A percentile compares a stretch with the other conserved stretches of the same genome.
phyloP scores from a whole-genome alignment of 1,140 invertebrate genomes.

The Agrypnia vestita region DNA sequence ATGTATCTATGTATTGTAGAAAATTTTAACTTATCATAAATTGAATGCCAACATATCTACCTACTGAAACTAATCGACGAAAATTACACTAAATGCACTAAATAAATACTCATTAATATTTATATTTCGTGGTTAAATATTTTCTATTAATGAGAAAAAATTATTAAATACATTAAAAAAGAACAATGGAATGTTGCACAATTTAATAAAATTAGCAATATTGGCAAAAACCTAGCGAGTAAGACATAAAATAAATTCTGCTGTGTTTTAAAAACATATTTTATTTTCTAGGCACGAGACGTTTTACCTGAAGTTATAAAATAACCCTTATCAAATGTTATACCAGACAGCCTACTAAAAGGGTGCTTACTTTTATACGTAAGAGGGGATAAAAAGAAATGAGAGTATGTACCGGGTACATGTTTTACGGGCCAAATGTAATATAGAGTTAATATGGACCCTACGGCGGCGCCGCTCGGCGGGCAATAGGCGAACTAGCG shows the following conservation, averaged over 20 bases:
- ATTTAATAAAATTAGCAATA: neutral
- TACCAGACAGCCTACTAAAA: slow-evolving; percentile 48
- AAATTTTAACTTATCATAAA: too few species aligned
- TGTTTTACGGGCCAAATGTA: slow-evolving; percentile 30
- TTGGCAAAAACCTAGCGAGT: neutral
- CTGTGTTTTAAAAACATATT: slow-evolving; percentile 17
- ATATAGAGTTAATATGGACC: neutral
- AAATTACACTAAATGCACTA: too few species aligned
- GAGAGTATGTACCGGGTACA: neutral
- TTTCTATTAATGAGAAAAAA: too few species aligned
- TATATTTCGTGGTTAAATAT: too few species aligned
- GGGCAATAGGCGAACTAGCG: slow-evolving; percentile 55
- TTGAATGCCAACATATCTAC: too few species aligned
- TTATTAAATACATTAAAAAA: too few species aligned
- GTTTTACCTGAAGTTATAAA: slow-evolving; percentile 39
- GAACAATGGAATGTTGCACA: neutral
- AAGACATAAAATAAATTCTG: neutral
- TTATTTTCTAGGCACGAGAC: slow-evolving; percentile 16
- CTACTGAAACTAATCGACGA: too few species aligned
- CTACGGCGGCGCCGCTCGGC: slow-evolving; percentile 49
- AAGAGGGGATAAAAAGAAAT: slow-evolving; percentile 36
- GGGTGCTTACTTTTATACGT: slow-evolving; percentile 45
- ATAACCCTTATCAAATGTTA: slow-evolving; percentile 47
- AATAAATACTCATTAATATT: too few species aligned
- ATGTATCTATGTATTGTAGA: too few species aligned